A percentile compares a stretch with the other conserved stretches of the same genome.
Conservation (phyloP, 2,113 vertebrate genomes). For the Callipepla californica region DNA sequence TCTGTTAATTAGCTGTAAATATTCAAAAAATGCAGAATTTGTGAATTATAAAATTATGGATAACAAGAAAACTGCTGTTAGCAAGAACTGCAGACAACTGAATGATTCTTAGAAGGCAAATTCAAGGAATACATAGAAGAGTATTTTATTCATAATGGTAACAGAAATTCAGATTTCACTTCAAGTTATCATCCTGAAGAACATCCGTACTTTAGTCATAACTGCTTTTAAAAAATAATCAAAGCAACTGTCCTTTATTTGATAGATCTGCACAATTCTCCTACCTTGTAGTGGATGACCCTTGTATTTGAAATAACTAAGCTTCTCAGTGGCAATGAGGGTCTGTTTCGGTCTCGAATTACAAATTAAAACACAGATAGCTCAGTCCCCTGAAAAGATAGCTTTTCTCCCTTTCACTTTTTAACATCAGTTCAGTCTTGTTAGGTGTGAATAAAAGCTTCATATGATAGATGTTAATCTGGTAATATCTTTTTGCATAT, state of each 20-base stretch:
- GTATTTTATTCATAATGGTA: constrained; percentile 33
- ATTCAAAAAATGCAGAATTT: neutral
- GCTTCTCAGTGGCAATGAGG: constrained; percentile 24
- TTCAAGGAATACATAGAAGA: neutral
- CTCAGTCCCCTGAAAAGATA: neutral
- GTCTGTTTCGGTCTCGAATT: constrained; percentile 43
- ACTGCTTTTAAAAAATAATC: constrained; percentile 31
- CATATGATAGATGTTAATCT: neutral
- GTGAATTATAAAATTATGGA: neutral
- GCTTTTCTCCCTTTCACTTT: neutral
- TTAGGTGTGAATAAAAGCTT: neutral
- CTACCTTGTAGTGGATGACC: constrained; percentile 37
- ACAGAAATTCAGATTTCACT: constrained; percentile 38
- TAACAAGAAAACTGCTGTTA: neutral
- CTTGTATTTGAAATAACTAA: constrained; percentile 59
- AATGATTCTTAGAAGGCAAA: constrained; percentile 2
- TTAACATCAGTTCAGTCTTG: constrained; percentile 5
- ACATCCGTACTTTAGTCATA: constrained; percentile 22
- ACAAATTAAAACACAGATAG: constrained; percentile 39
- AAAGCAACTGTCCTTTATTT: constrained; percentile 43
- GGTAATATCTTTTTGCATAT: neutral
- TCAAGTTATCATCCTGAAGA: constrained; percentile 31
- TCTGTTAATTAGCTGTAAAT: neutral
- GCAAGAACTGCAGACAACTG: neutral
- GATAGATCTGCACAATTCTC: constrained; percentile 2